A percentile compares a stretch with the other conserved stretches of the same genome.
Conservation (phyloP, 2,113 vertebrate species). For the Albula glossodonta region DNA sequence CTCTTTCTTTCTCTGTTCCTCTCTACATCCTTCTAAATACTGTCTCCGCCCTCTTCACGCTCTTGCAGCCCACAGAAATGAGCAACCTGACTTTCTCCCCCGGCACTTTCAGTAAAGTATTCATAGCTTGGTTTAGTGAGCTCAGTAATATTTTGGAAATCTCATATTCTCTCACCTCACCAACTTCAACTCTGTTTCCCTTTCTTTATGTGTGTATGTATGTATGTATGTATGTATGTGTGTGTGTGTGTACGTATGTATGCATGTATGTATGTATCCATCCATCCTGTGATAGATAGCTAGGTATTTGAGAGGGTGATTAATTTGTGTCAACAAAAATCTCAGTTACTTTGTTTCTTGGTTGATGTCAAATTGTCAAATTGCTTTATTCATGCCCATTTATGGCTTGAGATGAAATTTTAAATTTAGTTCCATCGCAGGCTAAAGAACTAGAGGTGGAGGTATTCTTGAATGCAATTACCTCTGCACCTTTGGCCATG, state of each 20-base stretch:
- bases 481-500: neutral
- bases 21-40: neutral
- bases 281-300: neutral
- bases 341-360: neutral
- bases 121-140: slow-evolving; percentile 17
- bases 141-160: slow-evolving; percentile 20
- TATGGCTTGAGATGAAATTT: neutral
- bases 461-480: no score
- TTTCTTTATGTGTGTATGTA: neutral
- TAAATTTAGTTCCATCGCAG: no score
- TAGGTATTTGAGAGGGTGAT: neutral
- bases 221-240: no score
- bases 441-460: no score
- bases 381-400: neutral
- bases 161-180: neutral
- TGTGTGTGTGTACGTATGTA: no score
- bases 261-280: no score
- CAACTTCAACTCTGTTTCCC: neutral
- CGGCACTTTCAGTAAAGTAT: slow-evolving; percentile 24
- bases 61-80: slow-evolving; percentile 9
- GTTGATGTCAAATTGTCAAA: no score
- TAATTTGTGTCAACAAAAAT: neutral
- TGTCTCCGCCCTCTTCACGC: slow-evolving; percentile 3
- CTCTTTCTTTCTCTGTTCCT: slow-evolving; percentile 7
- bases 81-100: neutral